Base-by-base conservation (phyloP, 2,113 vertebrate genomes). In the Dicentrarchus labrax region DNA sequence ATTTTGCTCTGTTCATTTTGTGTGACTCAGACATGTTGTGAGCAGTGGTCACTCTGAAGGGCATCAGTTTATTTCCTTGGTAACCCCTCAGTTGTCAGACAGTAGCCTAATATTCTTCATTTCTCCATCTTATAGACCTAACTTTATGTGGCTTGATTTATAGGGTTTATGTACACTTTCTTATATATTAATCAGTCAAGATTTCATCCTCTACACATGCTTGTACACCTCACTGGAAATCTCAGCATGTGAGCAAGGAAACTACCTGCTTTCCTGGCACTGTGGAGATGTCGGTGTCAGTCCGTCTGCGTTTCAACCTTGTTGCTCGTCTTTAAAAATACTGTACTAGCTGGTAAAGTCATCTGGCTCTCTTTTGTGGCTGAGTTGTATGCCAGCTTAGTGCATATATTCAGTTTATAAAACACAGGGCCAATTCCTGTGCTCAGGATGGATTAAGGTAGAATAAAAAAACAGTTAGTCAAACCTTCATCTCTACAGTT, bases 1-100 rank as follows among this genome's bases (percentile, higher is more conserved):
- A 36, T 8, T 15, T 50, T 5, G 16, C 13, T 47, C 17, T 57
- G 22, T 3, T 41, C 9, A 17, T 53, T 66, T 30, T 43, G 22
- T 39, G 8, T 71, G 59, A 15, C 5, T 38, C 21, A 22, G 71
- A 30, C 47, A 64, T 81, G 61, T 57, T 69, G 41, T 76, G 51
- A 54, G n/a, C 72, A 64, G 36, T 60, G n/a, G 53, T 51, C 62
- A n/a, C 51, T 50, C 16, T 53, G 62, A 82, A 73, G 41, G 56
- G 48, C 74, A 70, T 43, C 39, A 15, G 41, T 64, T 73, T 1
- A 64, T 78, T 54, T 56, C 8, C 48, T 39, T n/a, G 2, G 24
- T 38, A 4, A 6, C 8, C 41, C 9, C 9, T 75, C 57, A 30
- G 30, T 30, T 30, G 30, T 30, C 30, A 30, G 30, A 30, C 30